These are phyloP conservation scores for Micromys minutus DNA, from an alignment of 2,113 vertebrate genomes.

Conservation along the genomic window DNA sequence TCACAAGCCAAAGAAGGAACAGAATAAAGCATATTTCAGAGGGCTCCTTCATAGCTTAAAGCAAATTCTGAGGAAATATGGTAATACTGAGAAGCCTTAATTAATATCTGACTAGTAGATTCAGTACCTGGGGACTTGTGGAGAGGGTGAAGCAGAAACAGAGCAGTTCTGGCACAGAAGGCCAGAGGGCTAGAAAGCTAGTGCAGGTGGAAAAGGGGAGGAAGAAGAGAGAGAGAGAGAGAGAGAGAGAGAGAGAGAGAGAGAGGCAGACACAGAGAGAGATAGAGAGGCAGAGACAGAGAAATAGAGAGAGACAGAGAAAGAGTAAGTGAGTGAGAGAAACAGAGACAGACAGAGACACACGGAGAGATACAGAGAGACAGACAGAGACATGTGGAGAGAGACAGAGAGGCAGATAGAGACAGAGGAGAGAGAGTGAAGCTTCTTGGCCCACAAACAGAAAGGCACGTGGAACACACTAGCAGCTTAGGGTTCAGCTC, in stretches of 20 bases:
- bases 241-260: neutral
- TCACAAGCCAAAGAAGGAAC: conserved; percentile 32
- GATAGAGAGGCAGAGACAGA: too few relatives aligned
- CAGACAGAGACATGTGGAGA: neutral
- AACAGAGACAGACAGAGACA: neutral
- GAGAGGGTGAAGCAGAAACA: conserved; percentile 30
- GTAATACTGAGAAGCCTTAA: conserved; percentile 69
- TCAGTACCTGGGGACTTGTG: conserved; percentile 39
- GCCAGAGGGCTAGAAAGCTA: neutral
- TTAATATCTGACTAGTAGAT: conserved; percentile 42
- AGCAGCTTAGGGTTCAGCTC: neutral
- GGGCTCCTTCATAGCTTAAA: conserved; percentile 55
- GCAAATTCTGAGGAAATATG: conserved; percentile 46
- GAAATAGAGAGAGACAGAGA: too few relatives aligned
- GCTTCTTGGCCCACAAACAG: neutral
- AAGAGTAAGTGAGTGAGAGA: neutral
- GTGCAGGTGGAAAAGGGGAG: neutral
- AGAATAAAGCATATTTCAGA: conserved; percentile 57
- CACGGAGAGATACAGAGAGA: neutral
- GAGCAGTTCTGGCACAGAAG: neutral
- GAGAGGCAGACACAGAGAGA: too few relatives aligned
- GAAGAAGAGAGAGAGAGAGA: neutral
- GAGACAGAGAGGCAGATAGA: neutral
- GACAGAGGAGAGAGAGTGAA: neutral
- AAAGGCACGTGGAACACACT: neutral